Evolutionary conservation across 2,888 invertebrate species (phyloP).

Genomic region (Xanthia togata): DNA sequence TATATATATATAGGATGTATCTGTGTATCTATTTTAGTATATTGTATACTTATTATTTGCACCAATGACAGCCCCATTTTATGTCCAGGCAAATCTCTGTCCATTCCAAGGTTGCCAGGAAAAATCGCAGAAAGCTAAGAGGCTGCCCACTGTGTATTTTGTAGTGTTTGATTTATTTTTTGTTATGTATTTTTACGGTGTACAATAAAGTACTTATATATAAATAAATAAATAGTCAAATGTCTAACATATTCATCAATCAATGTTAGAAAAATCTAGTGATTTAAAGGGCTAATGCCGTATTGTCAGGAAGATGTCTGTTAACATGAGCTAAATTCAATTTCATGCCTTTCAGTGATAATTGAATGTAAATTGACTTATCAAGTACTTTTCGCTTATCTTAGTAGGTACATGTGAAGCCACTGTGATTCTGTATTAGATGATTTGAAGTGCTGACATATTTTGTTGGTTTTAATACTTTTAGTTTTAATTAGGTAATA

Average conservation of each 20-base stretch:
- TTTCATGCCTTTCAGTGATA: constrained; percentile 1
- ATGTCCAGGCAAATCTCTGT: too few species aligned
- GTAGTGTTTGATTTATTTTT: too few species aligned
- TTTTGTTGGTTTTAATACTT: background rate
- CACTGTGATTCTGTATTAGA: constrained; percentile 3
- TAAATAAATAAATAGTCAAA: background rate
- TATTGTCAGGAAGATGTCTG: too few species aligned
- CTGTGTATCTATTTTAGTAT: too few species aligned
- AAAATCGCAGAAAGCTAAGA: too few species aligned
- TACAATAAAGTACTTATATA: too few species aligned
- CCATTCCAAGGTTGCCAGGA: too few species aligned
- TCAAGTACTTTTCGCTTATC: constrained; percentile 8
- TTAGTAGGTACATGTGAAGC: constrained; percentile 2
- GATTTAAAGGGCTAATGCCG: background rate
- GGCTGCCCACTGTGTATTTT: too few species aligned
- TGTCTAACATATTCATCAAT: background rate
- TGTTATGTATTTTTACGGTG: too few species aligned
- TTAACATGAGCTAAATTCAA: background rate
- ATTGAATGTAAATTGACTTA: constrained; percentile 19
- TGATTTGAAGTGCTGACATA: background rate
- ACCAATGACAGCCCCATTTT: too few species aligned
- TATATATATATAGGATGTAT: too few species aligned
- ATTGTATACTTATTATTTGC: too few species aligned
- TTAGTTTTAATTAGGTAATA: background rate
- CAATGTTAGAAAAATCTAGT: background rate